These are phyloP conservation scores for Sinocyclocheilus anophthalmus DNA, from an alignment of 2,113 vertebrate genomes.

Conservation along the genomic window DNA sequence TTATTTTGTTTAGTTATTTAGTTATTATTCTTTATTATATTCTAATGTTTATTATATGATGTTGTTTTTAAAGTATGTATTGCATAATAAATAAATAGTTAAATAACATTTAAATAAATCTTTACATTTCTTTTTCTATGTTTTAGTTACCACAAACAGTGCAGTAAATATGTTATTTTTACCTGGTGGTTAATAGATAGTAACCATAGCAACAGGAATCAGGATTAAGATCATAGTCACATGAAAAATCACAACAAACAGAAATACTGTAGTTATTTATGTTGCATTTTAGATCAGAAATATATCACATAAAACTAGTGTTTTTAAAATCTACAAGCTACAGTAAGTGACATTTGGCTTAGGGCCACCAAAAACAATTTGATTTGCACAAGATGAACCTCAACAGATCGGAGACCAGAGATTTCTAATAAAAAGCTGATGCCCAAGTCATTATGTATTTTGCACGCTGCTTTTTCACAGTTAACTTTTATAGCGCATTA, in stretches of 20 bases:
- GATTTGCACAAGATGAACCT: not conserved
- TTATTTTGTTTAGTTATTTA: not conserved
- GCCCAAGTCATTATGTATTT: not conserved
- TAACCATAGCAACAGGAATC: not conserved
- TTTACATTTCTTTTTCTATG: not conserved
- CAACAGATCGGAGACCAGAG: not conserved
- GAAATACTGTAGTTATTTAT: not conserved
- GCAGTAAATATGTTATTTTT: not conserved
- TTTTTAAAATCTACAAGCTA: not conserved
- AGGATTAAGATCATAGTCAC: not conserved
- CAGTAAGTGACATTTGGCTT: not conserved
- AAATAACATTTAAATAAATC: not conserved
- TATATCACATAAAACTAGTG: not conserved
- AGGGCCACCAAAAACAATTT: not conserved
- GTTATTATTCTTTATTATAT: too few relatives aligned
- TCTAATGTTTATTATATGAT: too few relatives aligned
- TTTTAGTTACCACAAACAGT: not conserved
- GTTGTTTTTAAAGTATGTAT: not conserved
- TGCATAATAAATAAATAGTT: not conserved
- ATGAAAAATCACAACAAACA: not conserved
- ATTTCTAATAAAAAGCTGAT: not conserved
- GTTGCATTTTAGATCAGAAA: not conserved
- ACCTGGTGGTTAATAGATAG: not conserved
- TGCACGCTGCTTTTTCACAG: not conserved
- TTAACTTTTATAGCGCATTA: not conserved